These are phyloP conservation scores for Tretioscincus oriximinensis DNA, from an alignment of 2,113 vertebrate species.

Conservation along the genomic window DNA sequence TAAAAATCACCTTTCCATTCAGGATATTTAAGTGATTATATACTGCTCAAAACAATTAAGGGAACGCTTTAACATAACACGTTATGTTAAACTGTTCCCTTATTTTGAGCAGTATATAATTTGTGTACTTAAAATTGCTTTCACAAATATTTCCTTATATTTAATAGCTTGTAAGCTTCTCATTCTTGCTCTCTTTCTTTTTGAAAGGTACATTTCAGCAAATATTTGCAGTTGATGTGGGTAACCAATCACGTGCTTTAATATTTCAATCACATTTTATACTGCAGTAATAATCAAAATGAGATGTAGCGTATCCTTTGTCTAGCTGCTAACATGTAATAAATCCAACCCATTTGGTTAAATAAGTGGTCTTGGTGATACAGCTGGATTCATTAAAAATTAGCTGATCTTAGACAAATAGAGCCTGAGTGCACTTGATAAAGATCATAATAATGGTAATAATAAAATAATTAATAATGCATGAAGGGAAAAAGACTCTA, in stretches of 20 bases:
- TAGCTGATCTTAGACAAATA: conserved; percentile 58
- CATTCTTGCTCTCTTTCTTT: background rate
- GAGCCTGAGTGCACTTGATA: conserved; percentile 55
- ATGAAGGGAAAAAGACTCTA: conserved; percentile 47
- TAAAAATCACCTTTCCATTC: background rate
- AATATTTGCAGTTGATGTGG: conserved; percentile 16
- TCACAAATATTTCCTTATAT: conserved; percentile 4
- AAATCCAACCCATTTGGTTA: conserved; percentile 31
- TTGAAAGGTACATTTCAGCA: background rate
- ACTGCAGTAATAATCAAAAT: conserved; percentile 21
- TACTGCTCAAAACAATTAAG: no score
- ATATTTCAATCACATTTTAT: conserved; percentile 31
- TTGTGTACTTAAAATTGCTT: conserved; percentile 10
- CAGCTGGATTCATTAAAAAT: conserved; percentile 53
- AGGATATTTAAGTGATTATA: background rate
- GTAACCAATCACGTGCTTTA: conserved; percentile 5
- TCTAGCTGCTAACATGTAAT: background rate
- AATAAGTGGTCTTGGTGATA: conserved; percentile 39
- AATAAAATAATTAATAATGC: conserved; percentile 66
- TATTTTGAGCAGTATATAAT: no score
- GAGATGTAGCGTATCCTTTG: conserved; percentile 7
- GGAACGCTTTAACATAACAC: no score
- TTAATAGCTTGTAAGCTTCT: background rate
- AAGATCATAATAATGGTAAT: conserved; percentile 68
- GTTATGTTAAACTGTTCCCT: no score